phyloP scores from a whole-genome alignment of 2,888 invertebrate genomes.

The Salpingus planirostris region DNA sequence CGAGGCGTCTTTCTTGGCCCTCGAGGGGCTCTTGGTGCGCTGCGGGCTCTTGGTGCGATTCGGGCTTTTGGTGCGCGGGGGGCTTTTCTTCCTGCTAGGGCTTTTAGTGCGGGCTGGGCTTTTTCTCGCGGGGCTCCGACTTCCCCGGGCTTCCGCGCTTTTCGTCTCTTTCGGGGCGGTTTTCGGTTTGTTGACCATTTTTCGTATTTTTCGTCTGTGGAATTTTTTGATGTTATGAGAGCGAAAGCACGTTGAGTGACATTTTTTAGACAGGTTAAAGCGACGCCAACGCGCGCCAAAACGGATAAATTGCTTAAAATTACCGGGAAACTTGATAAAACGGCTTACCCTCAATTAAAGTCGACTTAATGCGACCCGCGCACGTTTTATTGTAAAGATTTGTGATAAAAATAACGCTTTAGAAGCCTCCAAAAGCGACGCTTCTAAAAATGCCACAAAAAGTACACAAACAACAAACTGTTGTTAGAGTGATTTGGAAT shows the following conservation, averaged over 20 bases:
- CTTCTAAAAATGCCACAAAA: no score
- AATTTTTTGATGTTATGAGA: neutral
- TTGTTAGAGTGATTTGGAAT: neutral
- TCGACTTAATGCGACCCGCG: no score
- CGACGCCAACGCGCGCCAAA: no score
- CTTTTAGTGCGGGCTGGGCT: conserved; percentile 17
- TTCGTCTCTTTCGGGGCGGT: conserved; percentile 10
- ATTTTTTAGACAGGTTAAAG: no score
- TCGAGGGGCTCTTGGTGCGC: conserved; percentile 11
- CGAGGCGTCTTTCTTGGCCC: conserved; percentile 13
- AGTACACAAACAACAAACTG: no score
- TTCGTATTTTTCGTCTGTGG: neutral
- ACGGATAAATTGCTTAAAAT: no score
- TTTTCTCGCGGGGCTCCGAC: conserved; percentile 17
- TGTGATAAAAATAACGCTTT: no score
- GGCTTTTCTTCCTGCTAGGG: conserved; percentile 14
- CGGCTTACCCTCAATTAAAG: no score
- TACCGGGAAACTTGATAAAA: no score
- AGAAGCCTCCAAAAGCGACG: no score
- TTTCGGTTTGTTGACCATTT: conserved; percentile 6
- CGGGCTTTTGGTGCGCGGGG: conserved; percentile 12
- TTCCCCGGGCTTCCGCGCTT: conserved; percentile 17
- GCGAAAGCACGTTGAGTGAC: no score
- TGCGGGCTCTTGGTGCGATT: conserved; percentile 5
- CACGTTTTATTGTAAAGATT: no score